Base-by-base conservation (phyloP, 2,888 invertebrate genomes). In the Luperina nickerlii region DNA sequence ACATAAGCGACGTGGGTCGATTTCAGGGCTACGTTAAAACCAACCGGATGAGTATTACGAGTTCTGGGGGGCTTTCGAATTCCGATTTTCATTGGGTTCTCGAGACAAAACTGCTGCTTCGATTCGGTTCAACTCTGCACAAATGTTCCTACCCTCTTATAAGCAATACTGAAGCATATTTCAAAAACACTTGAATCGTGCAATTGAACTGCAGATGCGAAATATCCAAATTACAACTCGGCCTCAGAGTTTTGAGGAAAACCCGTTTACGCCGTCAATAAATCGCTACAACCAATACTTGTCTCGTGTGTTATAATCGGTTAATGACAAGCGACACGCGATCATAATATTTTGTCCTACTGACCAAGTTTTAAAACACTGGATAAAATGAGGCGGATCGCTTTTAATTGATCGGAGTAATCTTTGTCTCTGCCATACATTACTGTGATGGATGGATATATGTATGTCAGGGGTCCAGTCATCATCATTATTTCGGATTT, bases 321-420 rank as follows among this genome's bases (percentile, higher is more conserved):
- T 57, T 83, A 83, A 89, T 85, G 65, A 83, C 72, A 71, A 82
- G n/a, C 20, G 65, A 79, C 89, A 88, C 88, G 89, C 88, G 83
- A 89, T 79, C 79, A 60, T 68, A 48, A 51, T 76, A 75, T 81
- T 73, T 74, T 69, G 77, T 78, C 75, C 76, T 51, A 78, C 69
- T 88, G 75, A 78, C 78, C 71, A 71, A 74, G 74, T 81, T 81
- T 83, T 60, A 80, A 79, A 80, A 76, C 79, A 79, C 11, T 71
- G 74, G 74, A 78, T 74, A 78, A 71, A 83, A 87, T 88, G 75
- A 77, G 73, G 72, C 72, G 48, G 81, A 75, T 74, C 68, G 54
- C 73, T 78, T 78, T 79, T 79, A 85, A 88, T 87, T 87, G 77
- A 87, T 87, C 27, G 4, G 51, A 81, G 76, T 83, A 83, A 82